Base-by-base conservation (phyloP, 2,888 invertebrate species). In the Thecocarcelia acutangulata region DNA sequence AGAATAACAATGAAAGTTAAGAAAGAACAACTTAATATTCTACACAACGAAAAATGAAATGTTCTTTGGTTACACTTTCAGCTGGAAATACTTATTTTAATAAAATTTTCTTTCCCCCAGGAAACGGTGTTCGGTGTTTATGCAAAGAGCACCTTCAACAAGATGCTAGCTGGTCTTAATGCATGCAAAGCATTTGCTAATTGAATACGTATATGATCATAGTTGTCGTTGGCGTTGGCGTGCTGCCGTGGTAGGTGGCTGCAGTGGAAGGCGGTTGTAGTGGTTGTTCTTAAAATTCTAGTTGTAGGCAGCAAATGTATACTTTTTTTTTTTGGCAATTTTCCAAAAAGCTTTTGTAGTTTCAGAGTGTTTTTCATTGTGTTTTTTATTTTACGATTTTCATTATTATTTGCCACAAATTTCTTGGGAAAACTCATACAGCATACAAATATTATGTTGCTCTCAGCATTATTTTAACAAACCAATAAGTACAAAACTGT, bases 151-250 rank as follows among this genome's bases (percentile, higher is more conserved):
- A 72, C 75, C 74, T 76, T 76, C 24, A 61, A 63, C 52, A 70
- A 72, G 66, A 64, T 75, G 76, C 61, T n/a, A 44, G 72, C 66
- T 72, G 33, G 66, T 76, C 61, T 76, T 68, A 72, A 76, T 72
- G 72, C 72, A 76, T 76, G 76, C 70, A 81, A 63, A 81, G 72
- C 72, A 81, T 81, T 81, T 81, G 76, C 80, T 81, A 81, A 81
- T 81, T 81, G 72, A 76, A 81, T 81, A 66, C 73, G 76, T 42
- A 59, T 72, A 76, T 76, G 80, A 81, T 81, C 80, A 81, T 76
- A 72, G 54, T 76, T 76, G 72, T 81, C 59, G 68, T 48, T 75
- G 59, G 59, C 59, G 52, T 15, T 33, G 33, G 3, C n/a, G 42
- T 28, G n/a, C n/a, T 12, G 61, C 28, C 52, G 33, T 33, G 33